Evolutionary conservation across 2,888 invertebrate genomes (phyloP).

Genomic region (Brenthis daphne): DNA sequence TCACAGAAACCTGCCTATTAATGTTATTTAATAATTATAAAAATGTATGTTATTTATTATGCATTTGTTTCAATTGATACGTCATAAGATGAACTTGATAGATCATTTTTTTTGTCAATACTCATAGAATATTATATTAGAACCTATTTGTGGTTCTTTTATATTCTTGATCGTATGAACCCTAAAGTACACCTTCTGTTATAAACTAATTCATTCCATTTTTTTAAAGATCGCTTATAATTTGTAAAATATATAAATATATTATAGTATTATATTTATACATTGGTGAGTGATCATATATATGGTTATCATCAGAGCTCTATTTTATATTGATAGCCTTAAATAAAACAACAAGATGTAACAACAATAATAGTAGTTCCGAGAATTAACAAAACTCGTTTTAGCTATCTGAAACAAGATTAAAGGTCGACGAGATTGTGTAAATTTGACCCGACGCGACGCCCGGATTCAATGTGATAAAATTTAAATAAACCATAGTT

Average conservation of each 20-base stretch:
- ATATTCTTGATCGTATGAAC: no score
- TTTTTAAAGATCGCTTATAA: conserved; percentile 3
- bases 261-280: neutral
- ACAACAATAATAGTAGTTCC: conserved; percentile 47
- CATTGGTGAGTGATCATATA: neutral
- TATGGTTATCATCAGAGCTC: neutral
- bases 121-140: no score
- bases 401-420: conserved; percentile 72
- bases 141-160: no score
- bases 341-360: conserved; percentile 56
- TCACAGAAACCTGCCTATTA: no score
- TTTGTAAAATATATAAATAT: neutral
- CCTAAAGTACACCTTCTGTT: no score
- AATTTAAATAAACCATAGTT: conserved; percentile 53
- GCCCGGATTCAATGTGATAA: conserved; percentile 71
- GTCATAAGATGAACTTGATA: no score
- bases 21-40: no score
- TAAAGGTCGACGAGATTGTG: conserved; percentile 75
- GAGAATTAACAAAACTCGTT: conserved; percentile 71
- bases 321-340: conserved; percentile 42
- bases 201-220: no score
- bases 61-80: no score
- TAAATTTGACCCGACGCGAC: conserved; percentile 71
- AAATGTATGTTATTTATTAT: no score
- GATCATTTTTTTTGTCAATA: no score